Evolutionary conservation across 2,888 invertebrate genomes (phyloP).

Genomic region (Drosophila borborema): DNA sequence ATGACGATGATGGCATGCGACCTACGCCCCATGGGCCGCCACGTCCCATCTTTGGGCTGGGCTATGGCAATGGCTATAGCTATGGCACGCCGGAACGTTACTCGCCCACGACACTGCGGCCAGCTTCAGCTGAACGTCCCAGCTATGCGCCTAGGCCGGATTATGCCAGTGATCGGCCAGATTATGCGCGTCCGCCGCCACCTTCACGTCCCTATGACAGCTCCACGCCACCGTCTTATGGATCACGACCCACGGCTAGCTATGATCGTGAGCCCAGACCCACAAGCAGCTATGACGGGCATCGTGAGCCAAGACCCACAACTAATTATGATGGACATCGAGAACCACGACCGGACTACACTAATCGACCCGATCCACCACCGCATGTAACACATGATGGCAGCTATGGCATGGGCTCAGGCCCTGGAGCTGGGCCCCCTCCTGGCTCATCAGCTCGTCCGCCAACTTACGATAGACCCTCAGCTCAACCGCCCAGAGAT

Average conservation of each 20-base stretch:
- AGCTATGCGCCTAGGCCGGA: conserved; percentile 71
- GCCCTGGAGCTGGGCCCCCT: conserved; percentile 18
- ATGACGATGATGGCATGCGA: conserved; percentile 53
- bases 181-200: conserved; percentile 47
- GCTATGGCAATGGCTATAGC: conserved; percentile 84
- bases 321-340: conserved; percentile 54
- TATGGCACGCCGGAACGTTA: conserved; percentile 83
- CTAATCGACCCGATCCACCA: conserved; percentile 82
- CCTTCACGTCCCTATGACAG: conserved; percentile 63
- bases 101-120: conserved; percentile 72
- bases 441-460: conserved; percentile 60
- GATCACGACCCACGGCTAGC: conserved; percentile 40
- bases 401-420: conserved; percentile 34
- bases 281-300: conserved; percentile 8
- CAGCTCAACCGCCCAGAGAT: conserved; percentile 52
- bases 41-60: conserved; percentile 82
- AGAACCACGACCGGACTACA: conserved; percentile 73
- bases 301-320: conserved; percentile 43
- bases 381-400: conserved; percentile 35
- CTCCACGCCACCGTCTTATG: conserved; percentile 55
- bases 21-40: conserved; percentile 77
- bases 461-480: conserved; percentile 51
- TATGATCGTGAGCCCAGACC: conserved; percentile 43
- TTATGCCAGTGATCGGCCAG: conserved; percentile 57
- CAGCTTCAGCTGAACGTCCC: conserved; percentile 56